Evolutionary conservation across 2,113 vertebrate genomes (phyloP), one percentile per base, ranked within the genome.

Genomic region (Microtus ochrogaster): DNA sequence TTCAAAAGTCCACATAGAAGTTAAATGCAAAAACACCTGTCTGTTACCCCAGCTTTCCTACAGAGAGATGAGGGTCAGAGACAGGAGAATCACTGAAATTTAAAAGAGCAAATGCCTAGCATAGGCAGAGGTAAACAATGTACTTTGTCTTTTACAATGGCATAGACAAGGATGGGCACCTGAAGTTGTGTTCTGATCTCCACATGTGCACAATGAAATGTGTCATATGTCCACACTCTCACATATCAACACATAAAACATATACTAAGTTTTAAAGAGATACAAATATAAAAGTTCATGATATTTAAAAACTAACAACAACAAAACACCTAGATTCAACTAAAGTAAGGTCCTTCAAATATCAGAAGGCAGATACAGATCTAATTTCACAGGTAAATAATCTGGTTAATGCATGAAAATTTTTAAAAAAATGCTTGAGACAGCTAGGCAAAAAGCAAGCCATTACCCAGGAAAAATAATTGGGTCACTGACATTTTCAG

Each of bases 301-400:
- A 70, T 78, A 12, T 55, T 92, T n/a, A 63, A 63, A 86, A 24
- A 47, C 8, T 72, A 39, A 73, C 36, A 73, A 39, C 16, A 73
- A 73, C 2, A 81, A 86, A 52, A 19, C 47, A 47, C 30, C 5
- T 91, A 58, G 26, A 68, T 58, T 77, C 33, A 73, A 24, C 52
- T 86, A 13, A 52, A 70, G 19, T 58, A 85, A 7, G 6, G 3
- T 1, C 65, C 16, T 89, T 66, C 10, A 81, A 81, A 81, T 86
- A n/a, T 81, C 17, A 82, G 12, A 17, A 70, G 84, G 44, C n/a
- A n/a, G 28, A 85, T 66, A 85, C 1, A 89, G 33, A 61, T 74
- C 55, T 81, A 70, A 68, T 92, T 76, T 30, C 14, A 58, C 36
- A 95, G 52, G 63, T 33, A 93, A 83, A 89, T 94, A 49, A 94